phyloP scores from a whole-genome alignment of 64 coral and sea anemone genomes.

The Montipora efflorescens region DNA sequence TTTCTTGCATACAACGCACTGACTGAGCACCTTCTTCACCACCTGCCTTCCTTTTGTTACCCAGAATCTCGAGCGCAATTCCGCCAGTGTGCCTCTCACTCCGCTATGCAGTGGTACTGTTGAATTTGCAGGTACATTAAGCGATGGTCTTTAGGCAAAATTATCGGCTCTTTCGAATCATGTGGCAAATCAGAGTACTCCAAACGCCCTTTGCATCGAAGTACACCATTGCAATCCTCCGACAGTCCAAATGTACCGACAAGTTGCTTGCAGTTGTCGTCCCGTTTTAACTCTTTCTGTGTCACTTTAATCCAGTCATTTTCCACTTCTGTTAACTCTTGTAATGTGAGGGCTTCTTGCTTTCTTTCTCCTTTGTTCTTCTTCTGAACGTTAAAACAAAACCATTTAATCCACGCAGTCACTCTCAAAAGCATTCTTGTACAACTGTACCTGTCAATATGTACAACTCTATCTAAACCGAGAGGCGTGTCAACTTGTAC shows the following conservation, averaged over 20 bases:
- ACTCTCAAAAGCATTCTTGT: too few relatives aligned
- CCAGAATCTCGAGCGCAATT: slow-evolving; percentile 57
- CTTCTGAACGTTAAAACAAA: too few relatives aligned
- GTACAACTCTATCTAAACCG: too few relatives aligned
- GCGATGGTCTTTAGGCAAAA: slow-evolving; percentile 61
- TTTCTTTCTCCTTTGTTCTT: too few relatives aligned
- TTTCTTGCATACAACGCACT: slow-evolving; percentile 47
- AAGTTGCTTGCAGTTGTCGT: slow-evolving; percentile 37
- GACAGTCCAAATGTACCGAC: slow-evolving; percentile 48
- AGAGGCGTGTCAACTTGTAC: too few relatives aligned
- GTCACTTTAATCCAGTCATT: too few relatives aligned
- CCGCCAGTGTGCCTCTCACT: slow-evolving; percentile 41
- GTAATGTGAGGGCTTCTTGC: too few relatives aligned
- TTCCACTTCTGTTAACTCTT: background rate
- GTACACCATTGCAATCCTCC: slow-evolving; percentile 28
- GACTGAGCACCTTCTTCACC: slow-evolving; percentile 17
- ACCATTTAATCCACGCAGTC: too few relatives aligned
- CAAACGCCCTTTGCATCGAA: slow-evolving; percentile 47
- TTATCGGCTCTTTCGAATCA: slow-evolving; percentile 45
- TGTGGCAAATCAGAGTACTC: slow-evolving; percentile 26
- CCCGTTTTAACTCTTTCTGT: background rate
- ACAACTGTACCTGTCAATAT: too few relatives aligned
- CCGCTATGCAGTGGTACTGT: slow-evolving; percentile 61
- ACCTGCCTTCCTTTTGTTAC: slow-evolving; percentile 42
- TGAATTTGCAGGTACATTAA: slow-evolving; percentile 43